Conservation (phyloP, 1,140 invertebrate genomes). For the Drosophila ironensis region DNA sequence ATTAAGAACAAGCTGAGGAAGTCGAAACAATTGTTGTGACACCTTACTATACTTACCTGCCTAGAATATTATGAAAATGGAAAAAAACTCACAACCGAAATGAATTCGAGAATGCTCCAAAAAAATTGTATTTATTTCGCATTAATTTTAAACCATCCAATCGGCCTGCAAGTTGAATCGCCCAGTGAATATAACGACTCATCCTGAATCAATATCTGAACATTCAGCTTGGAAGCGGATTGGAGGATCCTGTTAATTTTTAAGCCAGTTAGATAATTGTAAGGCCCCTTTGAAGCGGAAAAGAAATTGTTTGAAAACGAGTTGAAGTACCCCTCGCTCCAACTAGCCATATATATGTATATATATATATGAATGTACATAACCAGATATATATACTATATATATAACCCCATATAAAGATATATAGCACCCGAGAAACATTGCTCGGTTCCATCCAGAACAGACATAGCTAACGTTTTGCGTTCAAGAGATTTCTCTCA, state of each 20-base stretch:
- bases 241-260: slow-evolving; percentile 29
- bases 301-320: slow-evolving; percentile 23
- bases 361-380: slow-evolving; percentile 35
- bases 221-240: slow-evolving; percentile 9
- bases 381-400: slow-evolving; percentile 28
- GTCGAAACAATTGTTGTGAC: slow-evolving; percentile 67
- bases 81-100: slow-evolving; percentile 18
- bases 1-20: slow-evolving; percentile 32
- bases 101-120: slow-evolving; percentile 45
- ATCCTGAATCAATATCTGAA: not conserved
- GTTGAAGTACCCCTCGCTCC: not conserved
- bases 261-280: slow-evolving; percentile 69
- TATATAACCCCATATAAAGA: slow-evolving; percentile 22
- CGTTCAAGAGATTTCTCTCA: slow-evolving; percentile 36
- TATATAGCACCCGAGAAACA: slow-evolving; percentile 33
- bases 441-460: slow-evolving; percentile 40
- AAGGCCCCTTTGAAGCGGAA: slow-evolving; percentile 33
- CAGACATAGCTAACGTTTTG: slow-evolving; percentile 52
- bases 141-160: slow-evolving; percentile 20
- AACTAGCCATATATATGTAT: slow-evolving; percentile 15
- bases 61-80: slow-evolving; percentile 36
- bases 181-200: no score
- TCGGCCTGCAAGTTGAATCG: slow-evolving; percentile 32
- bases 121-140: slow-evolving; percentile 67
- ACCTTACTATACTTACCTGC: slow-evolving; percentile 77